phyloP scores from a whole-genome alignment of 64 coral and sea anemone species.

The Montipora capricornis region DNA sequence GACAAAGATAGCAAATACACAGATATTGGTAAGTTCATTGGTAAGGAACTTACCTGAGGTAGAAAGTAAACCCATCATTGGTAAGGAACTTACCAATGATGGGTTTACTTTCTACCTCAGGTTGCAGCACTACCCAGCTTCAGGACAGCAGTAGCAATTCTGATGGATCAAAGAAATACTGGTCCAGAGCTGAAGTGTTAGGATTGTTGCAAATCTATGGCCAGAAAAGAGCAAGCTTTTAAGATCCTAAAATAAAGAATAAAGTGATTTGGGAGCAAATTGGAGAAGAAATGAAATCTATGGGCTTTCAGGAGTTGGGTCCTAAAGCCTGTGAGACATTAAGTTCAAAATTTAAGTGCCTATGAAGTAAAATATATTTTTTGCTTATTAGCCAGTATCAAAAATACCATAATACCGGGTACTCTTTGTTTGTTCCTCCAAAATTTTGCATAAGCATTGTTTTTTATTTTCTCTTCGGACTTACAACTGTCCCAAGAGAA shows the following conservation, averaged over 20 bases:
- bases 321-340: background rate
- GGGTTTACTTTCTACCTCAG: background rate
- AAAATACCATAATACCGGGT: too few relatives aligned
- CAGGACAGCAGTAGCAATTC: background rate
- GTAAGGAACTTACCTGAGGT: background rate
- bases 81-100: too few relatives aligned
- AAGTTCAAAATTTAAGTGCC: background rate
- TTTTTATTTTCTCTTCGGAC: too few relatives aligned
- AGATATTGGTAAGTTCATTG: too few relatives aligned
- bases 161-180: background rate
- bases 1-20: too few relatives aligned
- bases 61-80: too few relatives aligned
- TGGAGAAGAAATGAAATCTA: background rate
- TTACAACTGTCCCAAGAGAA: too few relatives aligned
- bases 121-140: background rate
- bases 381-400: too few relatives aligned
- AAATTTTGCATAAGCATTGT: too few relatives aligned
- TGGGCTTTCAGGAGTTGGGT: background rate
- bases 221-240: slow-evolving; percentile 3
- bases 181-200: background rate
- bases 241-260: slow-evolving; percentile 7
- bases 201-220: background rate
- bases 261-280: background rate
- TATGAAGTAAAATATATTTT: too few relatives aligned
- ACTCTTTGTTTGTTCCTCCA: too few relatives aligned